Evolutionary conservation across 2,888 invertebrate genomes (phyloP), one percentile per base, ranked within the genome.

Genomic region (Iselma pallidipennis): DNA sequence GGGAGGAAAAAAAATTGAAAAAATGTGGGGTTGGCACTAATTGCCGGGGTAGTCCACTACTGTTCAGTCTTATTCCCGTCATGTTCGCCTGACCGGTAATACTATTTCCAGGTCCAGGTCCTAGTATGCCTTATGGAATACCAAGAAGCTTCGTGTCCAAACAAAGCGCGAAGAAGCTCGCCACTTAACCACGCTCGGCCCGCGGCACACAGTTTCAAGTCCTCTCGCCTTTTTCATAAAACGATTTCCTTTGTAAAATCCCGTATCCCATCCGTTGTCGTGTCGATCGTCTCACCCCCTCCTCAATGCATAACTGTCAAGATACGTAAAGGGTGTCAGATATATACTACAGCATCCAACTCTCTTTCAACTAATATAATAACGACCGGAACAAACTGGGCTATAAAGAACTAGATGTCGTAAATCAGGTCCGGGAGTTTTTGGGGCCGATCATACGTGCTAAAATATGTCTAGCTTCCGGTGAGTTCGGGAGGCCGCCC

Each of bases 371-470:
- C 42, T 86, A 86, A 86, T 86, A 86, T 85, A 86, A 86, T 86
- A 86, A 85, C 85, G 84, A 84, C 83, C 85, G 85, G 86, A 85
- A 86, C 86, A 85, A 86, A 86, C 86, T 84, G 82, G 83, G 84
- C 85, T 84, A 86, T 87, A 87, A 87, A 86, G 85, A 86, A 86
- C 85, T 84, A 85, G 84, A 84, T 83, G 82, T 84, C 83, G 85
- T 86, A 87, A 86, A 86, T 87, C 87, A 86, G 84, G 80, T 51
- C 67, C 65, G 66, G 42, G 65, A 67, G 66, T 66, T 42, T 19
- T 19, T 19, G 67, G 65, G 66, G 67, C 59, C 66, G 72, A 75
- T 75, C 75, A 75, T 75, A 74, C 73, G 76, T 73, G 77, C 74
- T 77, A 76, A 79, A 78, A 79, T 79, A 79, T 79, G 79, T 78